Base-by-base conservation (phyloP, 2,888 invertebrate species). In the Leptopilina drosophilae region DNA sequence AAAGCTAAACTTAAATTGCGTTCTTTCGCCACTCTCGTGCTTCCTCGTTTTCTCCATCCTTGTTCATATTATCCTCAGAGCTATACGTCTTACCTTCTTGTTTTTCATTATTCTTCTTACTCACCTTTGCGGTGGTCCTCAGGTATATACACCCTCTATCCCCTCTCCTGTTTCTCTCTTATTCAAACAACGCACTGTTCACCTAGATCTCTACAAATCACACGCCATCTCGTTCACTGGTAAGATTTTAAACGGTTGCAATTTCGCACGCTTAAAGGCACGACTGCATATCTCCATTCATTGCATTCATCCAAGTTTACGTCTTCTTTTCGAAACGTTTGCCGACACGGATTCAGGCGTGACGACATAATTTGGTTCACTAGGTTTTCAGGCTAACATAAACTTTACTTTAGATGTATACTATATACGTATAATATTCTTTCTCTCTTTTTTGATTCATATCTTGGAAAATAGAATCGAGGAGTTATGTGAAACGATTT, bases 281-380 rank as follows among this genome's bases (percentile, higher is more conserved):
- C 73, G 73, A 73, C 73, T 73, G 53, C 73, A 73, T 56, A 33
- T 73, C 9, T 12, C 73, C 33, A 73, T 73, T 73, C 73, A 73
- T 9, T 33, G 73, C 26, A 73, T 73, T 73, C 73, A 73, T 53
- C 79, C 79, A 78, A 81, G 64, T 79, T 79, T 79, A 40, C 66
- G 66, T 66, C 77, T 65, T 53, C 64, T 77, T 40, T 64, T 65
- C 46, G 65, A 77, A 26, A 77, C 69, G 62, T 79, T 79, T 64
- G 77, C 81, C 81, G 77, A 81, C 78, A 75, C 49, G 77, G 62
- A 33, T 65, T n/a, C 53, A 77, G 64, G 77, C 77, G 77, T 77
- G 77, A 77, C 77, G 77, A 64, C 77, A 64, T 65, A 64, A 77
- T 77, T 81, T 78, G 73, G 73, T 73, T 73, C 73, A 73, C 73